Evolutionary conservation across 2,113 vertebrate species (phyloP), one percentile per base, ranked within the genome.

Genomic region (Atractosteus spatula): DNA sequence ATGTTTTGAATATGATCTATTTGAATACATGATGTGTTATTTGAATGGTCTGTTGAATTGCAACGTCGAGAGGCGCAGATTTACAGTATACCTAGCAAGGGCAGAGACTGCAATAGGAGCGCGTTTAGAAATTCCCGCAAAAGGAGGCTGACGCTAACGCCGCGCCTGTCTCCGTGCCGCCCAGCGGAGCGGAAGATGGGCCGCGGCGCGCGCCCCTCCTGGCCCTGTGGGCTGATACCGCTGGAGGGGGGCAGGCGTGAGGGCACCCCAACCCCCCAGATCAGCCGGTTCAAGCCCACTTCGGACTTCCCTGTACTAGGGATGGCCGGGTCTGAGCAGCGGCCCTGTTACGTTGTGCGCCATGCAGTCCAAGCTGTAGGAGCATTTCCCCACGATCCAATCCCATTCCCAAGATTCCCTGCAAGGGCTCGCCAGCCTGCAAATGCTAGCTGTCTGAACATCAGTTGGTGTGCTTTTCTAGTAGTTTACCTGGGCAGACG

Each of bases 201-300:
- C 71, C 74, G 71, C 42, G 55, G 74, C 82, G 79, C 80, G 81
- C 77, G 84, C 80, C 80, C 77, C 72, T 79, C 78, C 77, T 75
- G 74, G 76, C 81, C 81, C 83, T 81, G 79, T 78, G 74, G 67
- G 84, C 78, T 83, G 80, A 78, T 79, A 74, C 80, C 61, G 85
- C 86, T 84, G 83, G 79, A 80, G 84, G 85, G 83, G 80, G 83
- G 83, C 78, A 80, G 83, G 80, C 76, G 62, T 74, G 74, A 79
- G 62, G 64, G 63, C 76, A 29, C 10, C 79, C 67, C 71, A 55
- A 51, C 76, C 14, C 70, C 44, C 76, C 74, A 65, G 74, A 66
- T 47, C 43, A 56, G 57, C 13, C 55, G n/a, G 12, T 42, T 3
- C 17, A 10, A 4, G 13, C 61, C 71, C 72, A 55, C 57, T 77